Conservation (phyloP, 2,113 vertebrate genomes). For the Antidorcas marsupialis region DNA sequence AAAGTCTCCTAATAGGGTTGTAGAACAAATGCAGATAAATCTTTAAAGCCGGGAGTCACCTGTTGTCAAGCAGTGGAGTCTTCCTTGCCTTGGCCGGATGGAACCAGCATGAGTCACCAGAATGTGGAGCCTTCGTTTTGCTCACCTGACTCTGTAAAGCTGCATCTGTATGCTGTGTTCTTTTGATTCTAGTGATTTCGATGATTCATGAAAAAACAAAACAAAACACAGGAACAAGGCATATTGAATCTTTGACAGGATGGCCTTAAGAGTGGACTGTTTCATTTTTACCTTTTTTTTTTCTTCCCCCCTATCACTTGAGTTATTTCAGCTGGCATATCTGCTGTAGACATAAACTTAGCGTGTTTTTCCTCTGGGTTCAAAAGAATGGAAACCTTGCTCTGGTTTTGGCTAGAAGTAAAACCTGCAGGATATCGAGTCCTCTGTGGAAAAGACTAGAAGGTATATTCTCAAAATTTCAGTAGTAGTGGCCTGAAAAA, state of each 20-base stretch:
- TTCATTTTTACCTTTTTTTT: neutral
- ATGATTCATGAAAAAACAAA: neutral
- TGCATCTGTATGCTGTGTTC: neutral
- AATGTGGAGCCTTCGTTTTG: neutral
- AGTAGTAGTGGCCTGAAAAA: neutral
- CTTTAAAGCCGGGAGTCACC: neutral
- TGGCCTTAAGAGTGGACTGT: too few relatives aligned
- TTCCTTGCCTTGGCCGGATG: neutral
- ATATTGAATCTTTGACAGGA: neutral
- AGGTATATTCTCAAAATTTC: neutral
- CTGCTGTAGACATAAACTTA: neutral
- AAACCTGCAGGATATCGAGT: neutral
- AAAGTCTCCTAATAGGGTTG: slow-evolving; percentile 50
- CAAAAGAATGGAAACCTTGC: neutral
- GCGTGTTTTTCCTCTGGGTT: neutral
- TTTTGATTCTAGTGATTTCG: fast-evolving
- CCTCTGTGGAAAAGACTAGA: neutral
- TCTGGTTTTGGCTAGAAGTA: neutral
- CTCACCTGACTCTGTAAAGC: neutral
- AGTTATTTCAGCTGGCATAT: neutral
- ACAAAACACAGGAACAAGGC: neutral
- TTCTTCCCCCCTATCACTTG: neutral
- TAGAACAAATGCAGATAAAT: slow-evolving; percentile 55
- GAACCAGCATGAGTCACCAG: neutral
- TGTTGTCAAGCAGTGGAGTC: neutral